Base-by-base conservation (phyloP, 2,797 vertebrate species). In the Diplodus puntazzo region DNA sequence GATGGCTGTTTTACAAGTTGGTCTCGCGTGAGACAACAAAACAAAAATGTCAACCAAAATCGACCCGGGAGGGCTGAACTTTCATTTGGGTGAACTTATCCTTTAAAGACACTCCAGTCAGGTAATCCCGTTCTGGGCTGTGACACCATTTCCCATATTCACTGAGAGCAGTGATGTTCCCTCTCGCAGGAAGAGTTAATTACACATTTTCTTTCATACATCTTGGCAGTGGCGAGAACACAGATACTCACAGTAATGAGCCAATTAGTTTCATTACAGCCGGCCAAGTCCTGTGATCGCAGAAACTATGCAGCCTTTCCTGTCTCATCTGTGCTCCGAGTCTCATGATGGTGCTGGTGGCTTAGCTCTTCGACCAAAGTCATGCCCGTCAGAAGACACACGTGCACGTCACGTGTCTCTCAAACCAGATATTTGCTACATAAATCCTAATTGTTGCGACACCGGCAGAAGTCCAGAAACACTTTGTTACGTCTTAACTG, bases 281-380 rank as follows among this genome's bases (percentile, higher is more conserved):
- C 1, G 2, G 74, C 43, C 1, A 1, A 45, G 67, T 65, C 80
- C 59, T 79, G n/a, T 89, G 84, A 89, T 89, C 75, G 1, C 20
- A 77, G 86, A 88, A 92, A 90, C 65, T 88, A 87, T 89, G 86
- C 80, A 46, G 71, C 50, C 66, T 39, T 34, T 82, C 5, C n/a
- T 23, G 42, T 62, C 45, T 72, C 42, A 70, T 88, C 71, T 72
- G 21, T 11, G 18, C 70, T 76, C 62, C 34, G 45, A 75, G 20
- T 62, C 52, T 64, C 50, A 54, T 1, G 43, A 55, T 6, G 23
- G 49, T 10, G 53, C 21, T 25, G 59, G 18, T 11, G 10, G 77
- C 34, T 75, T 66, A 70, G 30, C 43, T 59, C 50, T 12, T 58
- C 23, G 61, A 45, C 42, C 16, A 11, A 42, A 21, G 21, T 58